phyloP scores from a whole-genome alignment of 2,888 invertebrate genomes.

The Aphidius colemani region DNA sequence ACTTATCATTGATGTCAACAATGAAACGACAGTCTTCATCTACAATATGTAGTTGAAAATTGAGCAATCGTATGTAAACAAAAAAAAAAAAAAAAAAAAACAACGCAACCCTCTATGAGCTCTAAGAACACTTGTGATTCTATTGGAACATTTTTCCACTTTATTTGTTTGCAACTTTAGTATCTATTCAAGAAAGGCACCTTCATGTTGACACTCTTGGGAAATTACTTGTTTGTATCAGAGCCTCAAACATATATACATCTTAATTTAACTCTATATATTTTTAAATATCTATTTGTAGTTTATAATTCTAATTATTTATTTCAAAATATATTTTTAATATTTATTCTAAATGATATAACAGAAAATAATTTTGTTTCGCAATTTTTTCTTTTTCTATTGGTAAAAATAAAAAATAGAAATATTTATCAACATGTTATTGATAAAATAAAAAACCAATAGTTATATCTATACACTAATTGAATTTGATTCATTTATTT shows the following conservation, averaged over 20 bases:
- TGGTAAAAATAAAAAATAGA: no score
- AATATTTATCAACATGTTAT: no score
- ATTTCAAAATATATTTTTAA: no score
- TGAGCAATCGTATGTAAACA: neutral
- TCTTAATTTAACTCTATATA: neutral
- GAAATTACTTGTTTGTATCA: slow-evolving; percentile 31
- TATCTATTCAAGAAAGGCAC: slow-evolving; percentile 21
- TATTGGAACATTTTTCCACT: neutral
- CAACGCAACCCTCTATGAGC: neutral
- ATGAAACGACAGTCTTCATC: no score
- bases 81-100: neutral
- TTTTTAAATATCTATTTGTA: no score
- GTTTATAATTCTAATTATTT: no score
- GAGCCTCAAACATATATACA: slow-evolving; percentile 11
- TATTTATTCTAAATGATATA: no score
- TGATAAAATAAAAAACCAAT: neutral
- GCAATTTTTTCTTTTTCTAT: no score
- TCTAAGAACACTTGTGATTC: neutral
- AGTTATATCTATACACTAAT: neutral
- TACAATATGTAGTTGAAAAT: neutral
- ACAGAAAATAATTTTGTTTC: neutral
- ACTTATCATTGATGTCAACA: neutral
- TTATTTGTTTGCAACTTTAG: slow-evolving; percentile 2
- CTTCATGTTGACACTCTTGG: slow-evolving; percentile 31
- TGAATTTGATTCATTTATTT: neutral